Conservation (phyloP, 1,140 invertebrate species). For the Penaeus japonicus region DNA sequence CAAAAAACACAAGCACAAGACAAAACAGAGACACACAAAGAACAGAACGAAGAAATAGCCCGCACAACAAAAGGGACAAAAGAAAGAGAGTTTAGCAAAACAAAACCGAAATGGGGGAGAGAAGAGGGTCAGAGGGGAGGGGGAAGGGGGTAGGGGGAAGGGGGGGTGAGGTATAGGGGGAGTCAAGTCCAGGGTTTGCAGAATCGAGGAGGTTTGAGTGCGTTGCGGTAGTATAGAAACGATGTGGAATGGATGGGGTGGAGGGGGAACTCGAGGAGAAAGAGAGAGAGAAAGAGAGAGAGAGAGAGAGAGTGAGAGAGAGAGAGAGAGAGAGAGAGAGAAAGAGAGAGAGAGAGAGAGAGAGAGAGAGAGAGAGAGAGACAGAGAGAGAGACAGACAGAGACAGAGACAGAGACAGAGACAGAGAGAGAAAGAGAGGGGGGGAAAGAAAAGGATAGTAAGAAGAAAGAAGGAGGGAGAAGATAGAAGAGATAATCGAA, state of each 20-base stretch:
- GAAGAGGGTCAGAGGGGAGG: neutral
- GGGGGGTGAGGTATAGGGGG: neutral
- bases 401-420: neutral
- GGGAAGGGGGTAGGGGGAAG: neutral
- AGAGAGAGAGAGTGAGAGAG: no score
- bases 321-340: neutral
- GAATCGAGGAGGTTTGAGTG: neutral
- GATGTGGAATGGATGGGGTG: neutral
- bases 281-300: no score
- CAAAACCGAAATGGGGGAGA: neutral
- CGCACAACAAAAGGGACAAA: no score
- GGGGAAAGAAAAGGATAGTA: neutral
- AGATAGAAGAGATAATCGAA: neutral
- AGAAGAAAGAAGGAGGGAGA: neutral
- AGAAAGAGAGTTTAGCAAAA: no score
- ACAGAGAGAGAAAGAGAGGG: neutral
- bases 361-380: neutral
- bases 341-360: neutral
- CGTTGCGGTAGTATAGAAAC: neutral
- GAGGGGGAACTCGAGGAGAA: neutral
- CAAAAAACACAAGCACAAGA: no score
- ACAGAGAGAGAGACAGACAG: neutral
- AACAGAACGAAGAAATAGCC: no score
- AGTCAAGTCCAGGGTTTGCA: neutral
- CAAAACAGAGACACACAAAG: no score